phyloP scores from a whole-genome alignment of 2,113 vertebrate species.

The Crypturellus undulatus region DNA sequence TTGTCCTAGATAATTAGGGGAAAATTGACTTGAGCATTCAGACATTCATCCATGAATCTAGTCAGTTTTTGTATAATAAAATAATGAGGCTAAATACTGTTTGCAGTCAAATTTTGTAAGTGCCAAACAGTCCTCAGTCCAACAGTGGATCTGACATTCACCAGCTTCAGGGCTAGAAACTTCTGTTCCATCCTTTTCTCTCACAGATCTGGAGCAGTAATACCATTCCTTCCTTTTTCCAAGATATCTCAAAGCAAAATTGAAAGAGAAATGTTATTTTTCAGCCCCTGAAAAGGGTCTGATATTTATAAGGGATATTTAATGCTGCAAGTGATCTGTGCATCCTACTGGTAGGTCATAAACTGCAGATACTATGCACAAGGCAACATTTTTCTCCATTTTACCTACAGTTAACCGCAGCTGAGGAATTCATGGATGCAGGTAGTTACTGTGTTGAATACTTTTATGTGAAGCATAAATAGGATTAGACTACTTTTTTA shows the following conservation, averaged over 20 bases:
- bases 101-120: neutral
- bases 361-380: neutral
- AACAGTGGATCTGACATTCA: neutral
- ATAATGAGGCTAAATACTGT: neutral
- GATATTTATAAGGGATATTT: neutral
- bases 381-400: neutral
- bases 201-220: neutral
- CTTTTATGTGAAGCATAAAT: neutral
- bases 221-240: neutral
- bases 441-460: neutral
- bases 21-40: slow-evolving; percentile 25
- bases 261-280: neutral
- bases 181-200: neutral
- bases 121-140: neutral
- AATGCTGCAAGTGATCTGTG: neutral
- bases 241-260: neutral
- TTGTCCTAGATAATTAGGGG: slow-evolving; percentile 16
- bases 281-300: neutral
- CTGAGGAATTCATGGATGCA: neutral
- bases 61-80: neutral
- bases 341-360: neutral
- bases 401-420: neutral
- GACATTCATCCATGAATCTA: neutral
- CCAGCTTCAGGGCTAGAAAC: neutral
- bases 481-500: neutral